Percentiles rank a stretch among this genome's conserved stretches.
phyloP scores from a whole-genome alignment of 2,888 invertebrate genomes.

The Stenchaetothrips biformis region DNA sequence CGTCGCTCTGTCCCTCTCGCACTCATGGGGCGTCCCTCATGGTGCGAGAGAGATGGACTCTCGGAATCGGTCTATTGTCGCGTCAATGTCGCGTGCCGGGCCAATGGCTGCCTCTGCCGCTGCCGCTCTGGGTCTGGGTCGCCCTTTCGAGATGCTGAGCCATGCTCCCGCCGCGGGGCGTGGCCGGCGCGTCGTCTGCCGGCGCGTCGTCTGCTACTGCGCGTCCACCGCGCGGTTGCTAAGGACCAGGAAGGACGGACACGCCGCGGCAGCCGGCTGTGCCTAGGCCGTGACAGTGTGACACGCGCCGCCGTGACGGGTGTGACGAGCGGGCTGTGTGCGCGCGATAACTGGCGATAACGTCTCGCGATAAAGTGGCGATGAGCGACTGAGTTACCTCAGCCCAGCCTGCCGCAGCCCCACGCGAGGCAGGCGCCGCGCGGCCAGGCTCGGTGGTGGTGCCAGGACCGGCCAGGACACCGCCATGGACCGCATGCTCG shows the following conservation, averaged over 20 bases:
- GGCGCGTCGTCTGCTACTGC: not conserved
- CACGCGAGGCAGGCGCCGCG: not conserved
- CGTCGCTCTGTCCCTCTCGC: too few species aligned
- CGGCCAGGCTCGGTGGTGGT: not conserved
- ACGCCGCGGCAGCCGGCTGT: not conserved
- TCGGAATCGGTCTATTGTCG: not conserved
- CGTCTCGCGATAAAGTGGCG: not conserved
- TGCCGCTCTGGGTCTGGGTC: not conserved
- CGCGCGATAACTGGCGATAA: not conserved
- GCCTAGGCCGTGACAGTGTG: not conserved
- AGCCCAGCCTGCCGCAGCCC: too few species aligned
- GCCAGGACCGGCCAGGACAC: not conserved
- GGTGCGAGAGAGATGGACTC: too few species aligned
- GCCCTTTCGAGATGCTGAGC: not conserved
- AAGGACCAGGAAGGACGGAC: not conserved
- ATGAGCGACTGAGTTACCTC: too few species aligned
- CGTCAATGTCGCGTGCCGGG: not conserved
- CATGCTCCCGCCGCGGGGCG: not conserved
- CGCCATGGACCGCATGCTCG: constrained; percentile 8
- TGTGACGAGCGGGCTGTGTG: not conserved
- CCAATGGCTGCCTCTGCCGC: not conserved
- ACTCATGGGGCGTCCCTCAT: too few species aligned
- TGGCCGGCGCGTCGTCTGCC: not conserved
- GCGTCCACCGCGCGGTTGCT: not conserved
- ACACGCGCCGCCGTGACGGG: not conserved